A percentile compares a stretch with the other conserved stretches of the same genome.
Evolutionary conservation across 2,797 vertebrate species (phyloP).

Genomic region (Rhinogobio ventralis): DNA sequence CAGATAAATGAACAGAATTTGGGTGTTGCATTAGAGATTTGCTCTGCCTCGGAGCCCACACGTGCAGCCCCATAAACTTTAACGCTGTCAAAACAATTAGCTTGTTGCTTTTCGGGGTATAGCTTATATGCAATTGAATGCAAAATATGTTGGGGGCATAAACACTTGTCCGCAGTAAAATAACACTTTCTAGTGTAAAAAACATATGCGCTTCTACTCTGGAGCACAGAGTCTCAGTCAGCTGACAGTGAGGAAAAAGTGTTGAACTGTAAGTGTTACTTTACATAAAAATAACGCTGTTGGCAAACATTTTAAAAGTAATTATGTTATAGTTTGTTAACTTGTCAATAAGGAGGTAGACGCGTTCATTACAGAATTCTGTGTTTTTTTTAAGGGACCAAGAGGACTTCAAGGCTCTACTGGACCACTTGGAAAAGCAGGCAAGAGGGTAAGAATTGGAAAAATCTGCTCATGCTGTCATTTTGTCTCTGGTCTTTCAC

Average conservation of each 20-base stretch:
- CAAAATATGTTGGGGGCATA: background rate
- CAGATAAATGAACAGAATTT: background rate
- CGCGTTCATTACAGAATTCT: background rate
- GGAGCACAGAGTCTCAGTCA: background rate
- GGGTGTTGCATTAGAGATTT: background rate
- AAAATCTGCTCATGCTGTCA: constrained; percentile 10
- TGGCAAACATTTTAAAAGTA: background rate
- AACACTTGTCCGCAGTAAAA: background rate
- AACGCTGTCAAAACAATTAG: constrained; percentile 1
- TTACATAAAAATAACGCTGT: background rate
- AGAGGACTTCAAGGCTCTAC: constrained; percentile 90
- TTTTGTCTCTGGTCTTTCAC: background rate
- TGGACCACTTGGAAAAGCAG: constrained; percentile 87
- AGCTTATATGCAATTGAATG: background rate
- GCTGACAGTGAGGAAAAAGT: background rate
- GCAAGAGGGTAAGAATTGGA: constrained; percentile 86
- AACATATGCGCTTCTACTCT: background rate
- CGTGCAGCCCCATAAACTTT: background rate
- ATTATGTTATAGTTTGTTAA: background rate
- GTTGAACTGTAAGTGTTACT: background rate
- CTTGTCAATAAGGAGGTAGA: background rate
- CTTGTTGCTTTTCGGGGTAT: background rate
- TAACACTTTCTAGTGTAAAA: constrained; percentile 4
- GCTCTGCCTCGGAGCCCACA: background rate
- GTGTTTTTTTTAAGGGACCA: constrained; percentile 83